Evolutionary conservation across 2,888 invertebrate genomes (phyloP), one percentile per base, ranked within the genome.

Genomic region (Ligdia adustata): DNA sequence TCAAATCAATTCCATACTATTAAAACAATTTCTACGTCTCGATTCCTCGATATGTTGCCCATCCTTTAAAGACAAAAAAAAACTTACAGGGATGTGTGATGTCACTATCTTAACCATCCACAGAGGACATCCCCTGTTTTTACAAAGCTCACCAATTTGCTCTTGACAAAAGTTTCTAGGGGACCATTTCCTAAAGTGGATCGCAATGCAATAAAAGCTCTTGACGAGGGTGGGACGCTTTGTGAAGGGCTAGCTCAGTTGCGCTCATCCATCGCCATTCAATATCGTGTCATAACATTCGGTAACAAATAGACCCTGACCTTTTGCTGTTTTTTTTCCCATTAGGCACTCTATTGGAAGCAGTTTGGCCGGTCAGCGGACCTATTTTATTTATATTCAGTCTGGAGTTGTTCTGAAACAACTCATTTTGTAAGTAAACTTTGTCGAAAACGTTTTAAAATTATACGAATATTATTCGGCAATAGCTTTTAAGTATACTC

Each of bases 211-310:
- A 47, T 48, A 48, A 55, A 51, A 51, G 54, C 39, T 41, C 51
- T 54, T 59, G 59, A 59, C 54, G 47, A 59, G 59, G 59, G 59
- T 56, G 40, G 40, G 34, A 26, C 38, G 28, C 33, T 40, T 44
- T 31, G 39, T 40, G 11, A 41, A 31, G 37, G 31, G 18, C 33
- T 27, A 32, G 38, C 42, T 42, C 42, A 53, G 53, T 53, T 47
- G 47, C 41, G 34, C 48, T 49, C 49, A 48, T 48, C 48, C 52
- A 50, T 46, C 45, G 43, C 47, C 46, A 59, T 59, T 59, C 54
- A 52, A 59, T 59, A 55, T 55, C 54, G 12, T 45, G 54, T 55
- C 48, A 59, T 51, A 59, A 55, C 52, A 48, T 41, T 41, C 41
- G 31, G 39, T 31, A 42, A 38, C 45, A 48, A 56, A 57, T 53